Conservation (phyloP, 2,113 vertebrate genomes). For the Morone saxatilis region DNA sequence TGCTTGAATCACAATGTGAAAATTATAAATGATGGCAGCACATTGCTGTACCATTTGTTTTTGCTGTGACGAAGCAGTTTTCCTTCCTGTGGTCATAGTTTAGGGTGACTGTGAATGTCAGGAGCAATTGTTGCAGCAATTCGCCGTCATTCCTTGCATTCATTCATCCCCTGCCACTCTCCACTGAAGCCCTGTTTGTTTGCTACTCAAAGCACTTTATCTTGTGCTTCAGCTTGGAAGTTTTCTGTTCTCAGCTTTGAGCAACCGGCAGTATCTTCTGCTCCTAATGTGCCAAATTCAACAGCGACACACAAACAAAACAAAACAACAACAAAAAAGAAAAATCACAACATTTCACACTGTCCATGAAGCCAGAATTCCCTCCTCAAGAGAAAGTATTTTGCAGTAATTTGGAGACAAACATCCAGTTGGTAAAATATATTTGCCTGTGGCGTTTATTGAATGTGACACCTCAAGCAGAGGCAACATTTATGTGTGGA, state of each 20-base stretch:
- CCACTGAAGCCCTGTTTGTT: slow-evolving; percentile 55
- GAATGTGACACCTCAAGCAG: slow-evolving; percentile 57
- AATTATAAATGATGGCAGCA: neutral
- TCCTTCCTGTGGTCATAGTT: slow-evolving; percentile 3
- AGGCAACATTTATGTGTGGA: slow-evolving; percentile 58
- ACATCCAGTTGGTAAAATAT: slow-evolving; percentile 51
- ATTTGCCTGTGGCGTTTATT: slow-evolving; percentile 63
- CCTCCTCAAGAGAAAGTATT: slow-evolving; percentile 46
- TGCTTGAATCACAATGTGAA: neutral
- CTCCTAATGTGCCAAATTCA: slow-evolving; percentile 60
- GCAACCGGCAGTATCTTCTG: slow-evolving; percentile 34
- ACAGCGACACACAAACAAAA: slow-evolving; percentile 1
- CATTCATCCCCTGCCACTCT: slow-evolving; percentile 55
- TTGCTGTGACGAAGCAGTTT: slow-evolving; percentile 1
- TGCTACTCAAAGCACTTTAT: slow-evolving; percentile 68
- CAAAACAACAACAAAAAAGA: slow-evolving; percentile 6
- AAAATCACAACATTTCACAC: slow-evolving; percentile 33
- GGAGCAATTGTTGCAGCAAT: slow-evolving; percentile 23
- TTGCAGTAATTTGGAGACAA: slow-evolving; percentile 57
- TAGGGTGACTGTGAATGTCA: slow-evolving; percentile 49
- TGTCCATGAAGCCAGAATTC: slow-evolving; percentile 24
- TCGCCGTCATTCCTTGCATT: slow-evolving; percentile 27
- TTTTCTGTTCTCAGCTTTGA: slow-evolving; percentile 49
- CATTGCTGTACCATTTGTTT: neutral
- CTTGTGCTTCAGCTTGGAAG: slow-evolving; percentile 49